Evolutionary conservation across 2,888 invertebrate genomes (phyloP).

Genomic region (Poecilobothrus nobilitatus): DNA sequence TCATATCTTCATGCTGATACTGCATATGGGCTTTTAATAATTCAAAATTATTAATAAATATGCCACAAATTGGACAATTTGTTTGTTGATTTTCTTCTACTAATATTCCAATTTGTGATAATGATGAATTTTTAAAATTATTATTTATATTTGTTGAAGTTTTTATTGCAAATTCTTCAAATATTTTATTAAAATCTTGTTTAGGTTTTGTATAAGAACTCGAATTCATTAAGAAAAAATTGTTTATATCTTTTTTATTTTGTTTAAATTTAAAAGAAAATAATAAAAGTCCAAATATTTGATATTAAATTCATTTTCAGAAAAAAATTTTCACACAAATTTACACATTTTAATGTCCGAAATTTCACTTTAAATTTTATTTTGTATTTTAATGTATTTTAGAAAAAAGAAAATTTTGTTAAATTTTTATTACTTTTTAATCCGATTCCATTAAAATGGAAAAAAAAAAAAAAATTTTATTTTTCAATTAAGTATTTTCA

Average conservation of each 20-base stretch:
- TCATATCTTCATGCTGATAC: conserved; percentile 64
- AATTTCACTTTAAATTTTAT: not conserved
- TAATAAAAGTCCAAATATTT: not conserved
- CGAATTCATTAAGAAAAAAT: no score
- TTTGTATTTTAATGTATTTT: no score
- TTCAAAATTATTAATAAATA: conserved; percentile 65
- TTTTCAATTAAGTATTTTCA: conserved; percentile 6
- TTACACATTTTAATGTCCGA: not conserved
- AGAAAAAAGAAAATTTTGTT: no score
- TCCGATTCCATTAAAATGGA: no score
- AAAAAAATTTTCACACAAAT: no score
- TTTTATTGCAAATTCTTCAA: not conserved
- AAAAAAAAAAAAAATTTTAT: not conserved
- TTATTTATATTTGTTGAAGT: not conserved
- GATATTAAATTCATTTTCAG: not conserved
- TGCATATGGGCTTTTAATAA: conserved; percentile 71
- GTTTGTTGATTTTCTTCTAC: conserved; percentile 30
- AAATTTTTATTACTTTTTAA: no score
- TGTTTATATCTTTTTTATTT: no score
- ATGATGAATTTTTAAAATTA: not conserved
- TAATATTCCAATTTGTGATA: not conserved
- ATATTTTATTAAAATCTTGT: no score
- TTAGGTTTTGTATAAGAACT: no score
- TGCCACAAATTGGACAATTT: conserved; percentile 66
- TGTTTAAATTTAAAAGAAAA: no score